Evolutionary conservation across 2,113 vertebrate genomes (phyloP).

Genomic region (Psammodynastes pulverulentus): DNA sequence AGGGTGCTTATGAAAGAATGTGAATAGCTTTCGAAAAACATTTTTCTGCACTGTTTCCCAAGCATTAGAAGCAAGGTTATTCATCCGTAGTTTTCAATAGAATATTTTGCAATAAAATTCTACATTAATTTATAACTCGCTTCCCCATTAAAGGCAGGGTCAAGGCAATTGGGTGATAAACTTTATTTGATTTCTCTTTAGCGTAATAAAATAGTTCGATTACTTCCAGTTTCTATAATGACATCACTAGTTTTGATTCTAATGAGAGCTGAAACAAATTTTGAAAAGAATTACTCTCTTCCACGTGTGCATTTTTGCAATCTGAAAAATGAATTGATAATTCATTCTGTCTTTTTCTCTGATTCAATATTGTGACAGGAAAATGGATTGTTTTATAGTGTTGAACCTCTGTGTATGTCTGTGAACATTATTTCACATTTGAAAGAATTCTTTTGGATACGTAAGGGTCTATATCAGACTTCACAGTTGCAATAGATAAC

Average conservation of each 20-base stretch:
- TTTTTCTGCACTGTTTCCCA: not conserved
- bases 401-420: not conserved
- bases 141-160: not conserved
- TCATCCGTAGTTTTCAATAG: not conserved
- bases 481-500: not conserved
- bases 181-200: not conserved
- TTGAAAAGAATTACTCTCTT: not conserved
- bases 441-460: constrained; percentile 17
- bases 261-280: not conserved
- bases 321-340: not conserved
- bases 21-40: not conserved
- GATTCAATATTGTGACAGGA: not conserved
- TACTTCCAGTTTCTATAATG: not conserved
- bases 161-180: not conserved
- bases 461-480: constrained; percentile 9
- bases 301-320: not conserved
- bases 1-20: not conserved
- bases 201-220: not conserved
- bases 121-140: not conserved
- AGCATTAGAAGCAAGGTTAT: not conserved
- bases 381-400: not conserved
- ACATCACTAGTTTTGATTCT: not conserved
- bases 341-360: not conserved
- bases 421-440: not conserved
- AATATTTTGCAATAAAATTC: not conserved